Conservation (phyloP, 2,113 vertebrate genomes). For the Bos indicus region DNA sequence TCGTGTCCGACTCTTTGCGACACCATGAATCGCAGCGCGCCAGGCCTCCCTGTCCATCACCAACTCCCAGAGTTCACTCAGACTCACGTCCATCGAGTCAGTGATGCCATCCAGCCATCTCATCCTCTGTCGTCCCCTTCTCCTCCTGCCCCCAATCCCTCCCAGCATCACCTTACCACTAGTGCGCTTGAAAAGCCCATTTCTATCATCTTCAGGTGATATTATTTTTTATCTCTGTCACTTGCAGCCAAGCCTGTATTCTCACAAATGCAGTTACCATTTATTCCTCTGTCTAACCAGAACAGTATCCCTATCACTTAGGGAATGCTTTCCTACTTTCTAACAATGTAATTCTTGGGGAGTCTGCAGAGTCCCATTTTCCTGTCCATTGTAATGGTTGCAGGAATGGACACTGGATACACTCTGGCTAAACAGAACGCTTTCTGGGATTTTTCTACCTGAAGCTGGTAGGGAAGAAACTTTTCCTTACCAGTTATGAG, state of each 20-base stretch:
- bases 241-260: not conserved
- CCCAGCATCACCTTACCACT: no score
- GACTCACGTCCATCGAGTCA: no score
- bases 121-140: no score
- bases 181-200: not conserved
- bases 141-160: no score
- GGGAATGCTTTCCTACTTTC: not conserved
- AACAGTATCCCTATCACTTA: not conserved
- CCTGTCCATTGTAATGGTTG: not conserved
- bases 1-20: no score
- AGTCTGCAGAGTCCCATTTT: not conserved
- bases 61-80: no score
- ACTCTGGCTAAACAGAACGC: not conserved
- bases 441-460: not conserved
- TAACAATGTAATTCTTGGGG: not conserved
- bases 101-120: no score
- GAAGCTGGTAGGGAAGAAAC: not conserved
- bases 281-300: not conserved
- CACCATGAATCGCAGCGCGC: no score
- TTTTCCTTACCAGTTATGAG: not conserved
- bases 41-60: no score
- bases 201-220: not conserved
- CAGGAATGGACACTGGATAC: not conserved
- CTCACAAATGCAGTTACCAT: not conserved
- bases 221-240: not conserved